A percentile compares a stretch with the other conserved stretches of the same genome.
Conservation (phyloP, 1,140 invertebrate species). For the Periplaneta americana region DNA sequence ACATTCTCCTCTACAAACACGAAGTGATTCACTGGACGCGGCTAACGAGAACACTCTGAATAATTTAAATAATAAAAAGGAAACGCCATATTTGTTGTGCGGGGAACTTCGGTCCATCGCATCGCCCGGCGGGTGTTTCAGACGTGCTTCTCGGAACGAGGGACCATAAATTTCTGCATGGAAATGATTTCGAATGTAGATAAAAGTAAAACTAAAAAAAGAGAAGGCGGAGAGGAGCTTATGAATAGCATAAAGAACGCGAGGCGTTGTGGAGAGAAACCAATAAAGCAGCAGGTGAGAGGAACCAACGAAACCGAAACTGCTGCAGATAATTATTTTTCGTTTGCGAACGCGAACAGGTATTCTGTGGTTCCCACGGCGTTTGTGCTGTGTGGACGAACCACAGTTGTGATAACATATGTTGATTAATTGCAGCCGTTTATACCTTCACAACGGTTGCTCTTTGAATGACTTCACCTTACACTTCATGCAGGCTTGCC, state of each 20-base stretch:
- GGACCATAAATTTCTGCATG: not conserved
- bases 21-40: not conserved
- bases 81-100: not conserved
- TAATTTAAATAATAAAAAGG: not conserved
- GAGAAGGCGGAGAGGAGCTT: not conserved
- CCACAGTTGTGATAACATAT: too few species aligned
- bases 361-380: too few species aligned
- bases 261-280: not conserved
- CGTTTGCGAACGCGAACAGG: too few species aligned
- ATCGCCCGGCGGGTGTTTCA: not conserved
- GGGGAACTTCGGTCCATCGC: not conserved
- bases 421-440: too few species aligned
- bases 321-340: too few species aligned
- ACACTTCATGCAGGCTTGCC: too few species aligned
- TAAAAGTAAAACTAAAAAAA: not conserved
- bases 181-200: not conserved
- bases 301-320: too few species aligned
- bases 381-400: too few species aligned
- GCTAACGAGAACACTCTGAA: not conserved
- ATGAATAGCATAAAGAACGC: not conserved
- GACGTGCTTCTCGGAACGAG: not conserved
- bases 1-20: not conserved
- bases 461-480: too few species aligned
- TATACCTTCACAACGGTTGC: too few species aligned
- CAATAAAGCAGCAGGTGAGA: not conserved